These are phyloP conservation scores for Alethe diademata DNA, from an alignment of 2,113 vertebrate genomes.

Conservation along the genomic window DNA sequence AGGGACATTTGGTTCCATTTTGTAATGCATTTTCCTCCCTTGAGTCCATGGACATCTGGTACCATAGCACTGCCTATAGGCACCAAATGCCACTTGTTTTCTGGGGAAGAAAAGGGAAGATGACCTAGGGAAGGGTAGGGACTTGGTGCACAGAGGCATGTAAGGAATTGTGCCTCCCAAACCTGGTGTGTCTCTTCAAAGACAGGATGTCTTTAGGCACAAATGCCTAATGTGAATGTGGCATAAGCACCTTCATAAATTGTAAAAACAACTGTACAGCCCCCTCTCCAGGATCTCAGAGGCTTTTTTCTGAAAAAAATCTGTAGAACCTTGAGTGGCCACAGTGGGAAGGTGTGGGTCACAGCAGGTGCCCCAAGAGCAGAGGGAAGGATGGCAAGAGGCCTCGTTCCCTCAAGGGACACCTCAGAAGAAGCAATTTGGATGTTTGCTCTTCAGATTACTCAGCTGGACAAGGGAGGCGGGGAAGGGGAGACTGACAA, in stretches of 20 bases:
- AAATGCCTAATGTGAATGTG: background rate
- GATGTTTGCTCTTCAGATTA: background rate
- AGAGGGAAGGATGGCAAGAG: background rate
- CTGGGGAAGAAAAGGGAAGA: background rate
- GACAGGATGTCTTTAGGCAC: background rate
- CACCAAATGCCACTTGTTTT: background rate
- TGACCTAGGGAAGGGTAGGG: background rate
- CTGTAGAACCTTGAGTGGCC: background rate
- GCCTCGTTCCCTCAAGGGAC: background rate
- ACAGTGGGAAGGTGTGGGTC: background rate
- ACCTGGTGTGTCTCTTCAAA: background rate
- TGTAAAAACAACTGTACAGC: background rate
- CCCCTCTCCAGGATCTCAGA: background rate
- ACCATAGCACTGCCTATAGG: background rate
- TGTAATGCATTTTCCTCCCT: background rate
- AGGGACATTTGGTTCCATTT: background rate
- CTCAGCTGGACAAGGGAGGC: background rate
- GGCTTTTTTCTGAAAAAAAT: background rate
- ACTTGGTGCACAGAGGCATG: background rate
- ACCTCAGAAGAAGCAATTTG: background rate
- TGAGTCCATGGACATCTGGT: background rate
- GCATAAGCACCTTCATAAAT: background rate
- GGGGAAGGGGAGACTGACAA: background rate
- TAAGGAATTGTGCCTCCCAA: background rate
- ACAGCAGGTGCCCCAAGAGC: background rate